phyloP scores from a whole-genome alignment of 2,797 vertebrate species.

The Hippocampus kuda region DNA sequence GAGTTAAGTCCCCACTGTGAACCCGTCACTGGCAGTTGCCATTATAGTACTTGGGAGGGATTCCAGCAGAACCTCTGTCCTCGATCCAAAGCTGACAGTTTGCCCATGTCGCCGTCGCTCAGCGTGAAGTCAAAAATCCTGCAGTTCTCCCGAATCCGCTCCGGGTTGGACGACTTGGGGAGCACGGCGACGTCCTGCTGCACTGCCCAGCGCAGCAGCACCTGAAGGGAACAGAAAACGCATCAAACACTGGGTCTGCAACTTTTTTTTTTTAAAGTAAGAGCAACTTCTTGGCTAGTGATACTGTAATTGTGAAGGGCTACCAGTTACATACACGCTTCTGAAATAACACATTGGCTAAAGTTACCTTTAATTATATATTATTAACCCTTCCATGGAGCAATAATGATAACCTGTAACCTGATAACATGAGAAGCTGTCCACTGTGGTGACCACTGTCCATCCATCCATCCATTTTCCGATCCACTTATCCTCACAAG shows the following conservation, averaged over 20 bases:
- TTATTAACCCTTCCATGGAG: no score
- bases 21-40: neutral
- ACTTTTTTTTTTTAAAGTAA: neutral
- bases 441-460: no score
- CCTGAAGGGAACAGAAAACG: slow-evolving; percentile 25
- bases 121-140: slow-evolving; percentile 69
- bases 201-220: slow-evolving; percentile 72
- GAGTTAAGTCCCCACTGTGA: neutral
- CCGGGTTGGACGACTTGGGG: slow-evolving; percentile 67
- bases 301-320: no score
- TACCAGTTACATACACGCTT: no score
- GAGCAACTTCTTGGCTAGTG: neutral
- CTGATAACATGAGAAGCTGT: no score
- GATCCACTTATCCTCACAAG: no score
- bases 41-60: slow-evolving; percentile 60
- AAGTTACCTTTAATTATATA: no score
- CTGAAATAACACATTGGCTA: no score
- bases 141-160: slow-evolving; percentile 61
- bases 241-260: no score
- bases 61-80: slow-evolving; percentile 70
- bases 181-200: slow-evolving; percentile 70
- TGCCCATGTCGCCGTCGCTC: slow-evolving; percentile 54
- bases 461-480: no score
- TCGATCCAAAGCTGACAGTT: slow-evolving; percentile 60
- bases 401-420: no score